A percentile compares a stretch with the other conserved stretches of the same genome.
phyloP scores from a whole-genome alignment of 2,113 vertebrate genomes.

The Irena cyanogastra region DNA sequence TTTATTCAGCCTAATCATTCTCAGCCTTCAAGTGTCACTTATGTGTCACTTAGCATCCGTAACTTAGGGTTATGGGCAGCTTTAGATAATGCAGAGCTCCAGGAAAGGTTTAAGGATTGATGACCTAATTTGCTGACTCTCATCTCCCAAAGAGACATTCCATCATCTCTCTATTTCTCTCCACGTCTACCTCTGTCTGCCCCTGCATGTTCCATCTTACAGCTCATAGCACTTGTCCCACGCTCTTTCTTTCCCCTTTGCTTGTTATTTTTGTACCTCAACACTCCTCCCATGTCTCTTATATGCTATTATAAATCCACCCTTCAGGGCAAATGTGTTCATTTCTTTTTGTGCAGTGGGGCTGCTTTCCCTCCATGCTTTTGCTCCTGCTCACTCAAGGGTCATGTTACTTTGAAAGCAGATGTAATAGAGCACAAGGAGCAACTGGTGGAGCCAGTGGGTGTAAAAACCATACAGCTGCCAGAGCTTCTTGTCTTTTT shows the following conservation, averaged over 20 bases:
- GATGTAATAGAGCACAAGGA: background rate
- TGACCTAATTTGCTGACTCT: background rate
- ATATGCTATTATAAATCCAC: background rate
- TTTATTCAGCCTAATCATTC: background rate
- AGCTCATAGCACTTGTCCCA: background rate
- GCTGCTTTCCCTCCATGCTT: background rate
- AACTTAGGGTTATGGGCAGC: background rate
- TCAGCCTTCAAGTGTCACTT: background rate
- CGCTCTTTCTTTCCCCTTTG: background rate
- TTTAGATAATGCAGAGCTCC: background rate
- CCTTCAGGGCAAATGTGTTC: background rate
- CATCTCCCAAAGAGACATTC: background rate
- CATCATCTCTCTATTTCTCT: background rate
- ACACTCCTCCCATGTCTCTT: background rate
- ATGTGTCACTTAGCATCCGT: background rate
- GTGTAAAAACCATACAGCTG: background rate
- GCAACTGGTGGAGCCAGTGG: background rate
- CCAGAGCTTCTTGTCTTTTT: background rate
- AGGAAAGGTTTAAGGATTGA: background rate
- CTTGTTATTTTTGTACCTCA: background rate
- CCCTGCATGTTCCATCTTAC: background rate
- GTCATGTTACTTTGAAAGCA: background rate
- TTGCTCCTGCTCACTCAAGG: background rate
- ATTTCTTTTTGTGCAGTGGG: background rate
- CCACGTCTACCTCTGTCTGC: rapidly evolving